Evolutionary conservation across 2,113 vertebrate genomes (phyloP).

Genomic region (Lagopus leucura): DNA sequence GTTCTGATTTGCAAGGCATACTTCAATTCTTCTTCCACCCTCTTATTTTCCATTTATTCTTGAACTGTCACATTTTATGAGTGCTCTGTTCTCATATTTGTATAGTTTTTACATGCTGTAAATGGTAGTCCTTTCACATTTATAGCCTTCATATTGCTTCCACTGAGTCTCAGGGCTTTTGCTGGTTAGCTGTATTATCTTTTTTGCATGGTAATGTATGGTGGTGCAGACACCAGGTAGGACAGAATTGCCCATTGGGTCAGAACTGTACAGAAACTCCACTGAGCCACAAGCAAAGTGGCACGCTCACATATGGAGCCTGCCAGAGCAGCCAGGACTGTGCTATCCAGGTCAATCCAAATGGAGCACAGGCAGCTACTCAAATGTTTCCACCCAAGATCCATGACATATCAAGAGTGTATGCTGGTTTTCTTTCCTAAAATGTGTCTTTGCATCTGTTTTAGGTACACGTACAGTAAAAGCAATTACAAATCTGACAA

Average conservation of each 20-base stretch:
- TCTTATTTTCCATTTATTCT: background rate
- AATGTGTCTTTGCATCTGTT: background rate
- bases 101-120: background rate
- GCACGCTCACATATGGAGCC: background rate
- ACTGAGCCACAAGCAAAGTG: accelerated
- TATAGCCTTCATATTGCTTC: background rate
- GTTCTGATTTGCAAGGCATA: background rate
- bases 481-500: background rate
- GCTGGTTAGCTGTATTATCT: background rate
- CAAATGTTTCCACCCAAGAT: background rate
- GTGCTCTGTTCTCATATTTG: background rate
- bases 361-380: background rate
- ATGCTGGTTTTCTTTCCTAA: background rate
- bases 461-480: accelerated
- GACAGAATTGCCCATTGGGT: no score
- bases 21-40: background rate
- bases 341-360: background rate
- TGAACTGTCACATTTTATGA: background rate
- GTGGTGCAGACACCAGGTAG: background rate
- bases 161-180: background rate
- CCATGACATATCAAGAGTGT: background rate
- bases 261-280: no score
- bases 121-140: background rate
- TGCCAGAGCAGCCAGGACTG: background rate
- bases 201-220: background rate